Conservation (phyloP, 2,888 invertebrate genomes). For the Euproctis similis region DNA sequence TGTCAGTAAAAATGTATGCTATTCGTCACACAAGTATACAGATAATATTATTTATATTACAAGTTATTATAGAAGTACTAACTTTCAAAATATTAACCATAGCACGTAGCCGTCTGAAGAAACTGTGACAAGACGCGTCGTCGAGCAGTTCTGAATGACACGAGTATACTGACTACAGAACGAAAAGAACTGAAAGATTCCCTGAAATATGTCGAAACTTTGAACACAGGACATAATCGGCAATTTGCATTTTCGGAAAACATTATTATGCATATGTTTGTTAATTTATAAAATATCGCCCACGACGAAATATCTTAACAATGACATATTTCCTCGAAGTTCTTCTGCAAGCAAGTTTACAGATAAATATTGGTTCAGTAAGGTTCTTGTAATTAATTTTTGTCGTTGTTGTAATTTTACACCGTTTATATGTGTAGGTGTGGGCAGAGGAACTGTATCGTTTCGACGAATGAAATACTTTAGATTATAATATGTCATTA, state of each 20-base stretch:
- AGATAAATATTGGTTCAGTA: slow-evolving; percentile 34
- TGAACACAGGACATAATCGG: slow-evolving; percentile 32
- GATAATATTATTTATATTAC: slow-evolving; percentile 16
- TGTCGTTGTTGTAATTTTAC: no score
- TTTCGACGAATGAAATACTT: no score
- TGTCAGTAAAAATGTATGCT: slow-evolving; percentile 10
- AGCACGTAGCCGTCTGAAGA: no score
- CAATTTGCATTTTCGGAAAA: slow-evolving; percentile 61
- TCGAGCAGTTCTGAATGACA: slow-evolving; percentile 25
- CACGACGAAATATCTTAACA: slow-evolving; percentile 36
- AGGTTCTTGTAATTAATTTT: slow-evolving; percentile 25
- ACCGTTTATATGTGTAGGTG: no score
- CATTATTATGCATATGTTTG: slow-evolving; percentile 59
- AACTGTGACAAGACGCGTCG: no score
- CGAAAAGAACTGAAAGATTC: slow-evolving; percentile 26
- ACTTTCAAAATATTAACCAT: slow-evolving; percentile 31
- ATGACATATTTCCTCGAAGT: slow-evolving; percentile 47
- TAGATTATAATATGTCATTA: no score
- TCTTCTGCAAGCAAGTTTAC: slow-evolving; percentile 46
- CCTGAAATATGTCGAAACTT: slow-evolving; percentile 36
- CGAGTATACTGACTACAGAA: slow-evolving; percentile 33
- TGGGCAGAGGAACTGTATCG: no score
- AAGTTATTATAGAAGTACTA: slow-evolving; percentile 26
- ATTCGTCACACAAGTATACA: no score
- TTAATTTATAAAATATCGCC: slow-evolving; percentile 50